Evolutionary conservation across 2,888 invertebrate species (phyloP).

Genomic region (Synergus laeviventris): DNA sequence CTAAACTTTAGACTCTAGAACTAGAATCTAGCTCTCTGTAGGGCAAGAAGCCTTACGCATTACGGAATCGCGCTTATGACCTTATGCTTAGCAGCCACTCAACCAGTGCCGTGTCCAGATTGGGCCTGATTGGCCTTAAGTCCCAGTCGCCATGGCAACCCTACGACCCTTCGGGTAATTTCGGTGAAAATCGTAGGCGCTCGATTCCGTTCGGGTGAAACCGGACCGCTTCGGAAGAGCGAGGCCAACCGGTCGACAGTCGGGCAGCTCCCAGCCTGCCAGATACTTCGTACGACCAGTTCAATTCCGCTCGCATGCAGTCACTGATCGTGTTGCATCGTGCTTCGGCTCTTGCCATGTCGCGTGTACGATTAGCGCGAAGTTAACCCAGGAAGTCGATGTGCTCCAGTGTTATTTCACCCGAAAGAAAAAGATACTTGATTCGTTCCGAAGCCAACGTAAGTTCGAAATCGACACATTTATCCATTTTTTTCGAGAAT

Average conservation of each 20-base stretch:
- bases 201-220: slow-evolving; percentile 57
- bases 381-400: slow-evolving; percentile 25
- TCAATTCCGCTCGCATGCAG: slow-evolving; percentile 65
- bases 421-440: not conserved
- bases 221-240: slow-evolving; percentile 63
- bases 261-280: slow-evolving; percentile 48
- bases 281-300: slow-evolving; percentile 65
- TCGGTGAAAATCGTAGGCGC: slow-evolving; percentile 52
- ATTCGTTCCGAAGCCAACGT: not conserved
- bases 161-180: slow-evolving; percentile 53
- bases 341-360: slow-evolving; percentile 48
- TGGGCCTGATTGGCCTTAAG: slow-evolving; percentile 47
- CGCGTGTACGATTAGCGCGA: slow-evolving; percentile 35
- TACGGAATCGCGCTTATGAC: slow-evolving; percentile 17
- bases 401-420: not conserved
- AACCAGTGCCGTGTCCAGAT: not conserved
- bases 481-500: slow-evolving; percentile 27
- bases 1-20: too few species aligned
- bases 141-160: slow-evolving; percentile 68
- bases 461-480: not conserved
- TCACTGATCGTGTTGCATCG: slow-evolving; percentile 56
- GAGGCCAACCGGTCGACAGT: slow-evolving; percentile 73
- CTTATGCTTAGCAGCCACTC: slow-evolving; percentile 9
- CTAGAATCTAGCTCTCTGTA: too few species aligned
- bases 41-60: not conserved